Percentiles rank a stretch among this genome's conserved stretches.
These are phyloP conservation scores for Sinhomidia bicolor DNA, from an alignment of 2,888 invertebrate genomes.

Conservation along the genomic window DNA sequence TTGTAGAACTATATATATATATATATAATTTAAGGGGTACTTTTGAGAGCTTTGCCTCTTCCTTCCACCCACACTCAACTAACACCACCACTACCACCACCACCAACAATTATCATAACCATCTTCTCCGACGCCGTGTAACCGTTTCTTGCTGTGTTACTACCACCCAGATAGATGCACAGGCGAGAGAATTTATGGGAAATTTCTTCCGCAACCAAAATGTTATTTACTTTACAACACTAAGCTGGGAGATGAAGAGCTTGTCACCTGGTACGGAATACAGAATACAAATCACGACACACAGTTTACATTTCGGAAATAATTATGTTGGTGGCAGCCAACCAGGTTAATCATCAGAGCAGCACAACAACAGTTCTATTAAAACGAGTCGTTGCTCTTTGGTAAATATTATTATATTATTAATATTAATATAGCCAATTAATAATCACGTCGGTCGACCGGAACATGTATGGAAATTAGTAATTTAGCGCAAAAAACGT, in stretches of 20 bases:
- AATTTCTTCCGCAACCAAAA: slow-evolving; percentile 3
- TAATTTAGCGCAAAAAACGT: background rate
- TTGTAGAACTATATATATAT: too few species aligned
- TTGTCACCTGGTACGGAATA: background rate
- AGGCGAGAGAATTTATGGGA: background rate
- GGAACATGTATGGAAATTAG: background rate
- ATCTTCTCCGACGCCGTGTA: slow-evolving; percentile 24
- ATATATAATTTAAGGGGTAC: slow-evolving; percentile 37
- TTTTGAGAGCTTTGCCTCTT: background rate
- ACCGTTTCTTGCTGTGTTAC: background rate
- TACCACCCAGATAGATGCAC: slow-evolving; percentile 26
- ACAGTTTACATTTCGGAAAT: slow-evolving; percentile 3
- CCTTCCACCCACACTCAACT: slow-evolving; percentile 23
- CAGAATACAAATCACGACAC: background rate
- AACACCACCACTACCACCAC: background rate
- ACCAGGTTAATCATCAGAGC: slow-evolving; percentile 30
- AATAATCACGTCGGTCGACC: slow-evolving; percentile 5
- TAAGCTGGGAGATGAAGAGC: background rate
- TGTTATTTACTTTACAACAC: background rate
- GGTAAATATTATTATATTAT: slow-evolving; percentile 21
- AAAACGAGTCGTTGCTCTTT: background rate
- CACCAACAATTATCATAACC: slow-evolving; percentile 39
- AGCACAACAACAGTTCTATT: slow-evolving; percentile 2
- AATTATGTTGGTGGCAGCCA: slow-evolving; percentile 4
- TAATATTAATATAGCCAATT: slow-evolving; percentile 19